These are phyloP conservation scores for Holocentrus rufus DNA, from an alignment of 2,797 vertebrate genomes.

Conservation along the genomic window DNA sequence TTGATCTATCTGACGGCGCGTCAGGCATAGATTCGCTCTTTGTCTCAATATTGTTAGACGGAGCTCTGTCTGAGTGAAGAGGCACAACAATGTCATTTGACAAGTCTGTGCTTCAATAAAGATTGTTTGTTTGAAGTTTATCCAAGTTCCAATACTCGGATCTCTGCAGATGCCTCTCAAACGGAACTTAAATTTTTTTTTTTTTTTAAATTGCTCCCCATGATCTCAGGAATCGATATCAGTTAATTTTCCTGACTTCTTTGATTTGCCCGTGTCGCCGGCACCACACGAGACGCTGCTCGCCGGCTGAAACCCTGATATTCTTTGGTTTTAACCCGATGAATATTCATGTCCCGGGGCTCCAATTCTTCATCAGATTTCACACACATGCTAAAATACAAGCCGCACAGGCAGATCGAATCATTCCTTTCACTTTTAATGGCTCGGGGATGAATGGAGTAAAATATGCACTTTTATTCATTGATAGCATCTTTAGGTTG, in stretches of 20 bases:
- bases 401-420: slow-evolving; percentile 88
- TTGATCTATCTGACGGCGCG: slow-evolving; percentile 75
- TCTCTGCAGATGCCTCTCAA: slow-evolving; percentile 13
- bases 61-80: slow-evolving; percentile 43
- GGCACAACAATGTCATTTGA: slow-evolving; percentile 66
- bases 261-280: slow-evolving; percentile 10
- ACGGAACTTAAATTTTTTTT: no score
- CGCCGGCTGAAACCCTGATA: slow-evolving; percentile 30
- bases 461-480: slow-evolving; percentile 98
- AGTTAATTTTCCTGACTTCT: slow-evolving; percentile 34
- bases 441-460: slow-evolving; percentile 92
- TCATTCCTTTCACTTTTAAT: slow-evolving; percentile 95
- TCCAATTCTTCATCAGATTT: slow-evolving; percentile 91
- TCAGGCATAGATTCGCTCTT: slow-evolving; percentile 59
- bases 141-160: slow-evolving; percentile 9
- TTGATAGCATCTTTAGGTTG: slow-evolving; percentile 98
- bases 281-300: neutral
- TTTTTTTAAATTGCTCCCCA: slow-evolving; percentile 37
- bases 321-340: slow-evolving; percentile 71
- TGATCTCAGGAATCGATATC: slow-evolving; percentile 34
- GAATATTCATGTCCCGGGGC: slow-evolving; percentile 87
- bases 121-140: slow-evolving; percentile 43
- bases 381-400: slow-evolving; percentile 84
- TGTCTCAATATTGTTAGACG: slow-evolving; percentile 53
- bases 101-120: slow-evolving; percentile 46